Percentiles rank a stretch among this genome's conserved stretches.
These are phyloP conservation scores for Rhadina sibilatrix DNA, from an alignment of 2,113 vertebrate species.

Conservation along the genomic window DNA sequence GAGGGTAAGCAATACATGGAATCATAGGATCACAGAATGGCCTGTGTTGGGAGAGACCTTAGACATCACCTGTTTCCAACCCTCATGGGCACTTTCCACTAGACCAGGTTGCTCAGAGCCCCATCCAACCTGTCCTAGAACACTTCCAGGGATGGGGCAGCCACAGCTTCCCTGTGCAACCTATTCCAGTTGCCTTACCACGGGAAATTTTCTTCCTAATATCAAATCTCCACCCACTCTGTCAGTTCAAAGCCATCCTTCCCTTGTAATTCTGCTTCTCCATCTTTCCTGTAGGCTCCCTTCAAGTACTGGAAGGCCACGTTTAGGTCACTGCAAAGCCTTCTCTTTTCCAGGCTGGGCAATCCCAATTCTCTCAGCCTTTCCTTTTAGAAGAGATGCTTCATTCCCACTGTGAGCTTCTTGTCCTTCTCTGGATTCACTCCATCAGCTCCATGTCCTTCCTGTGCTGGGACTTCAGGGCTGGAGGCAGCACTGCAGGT, in stretches of 20 bases:
- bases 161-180: background rate
- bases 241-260: background rate
- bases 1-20: background rate
- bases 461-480: background rate
- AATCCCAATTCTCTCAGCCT: background rate
- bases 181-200: background rate
- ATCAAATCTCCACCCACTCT: background rate
- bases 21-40: background rate
- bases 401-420: background rate
- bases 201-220: background rate
- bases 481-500: background rate
- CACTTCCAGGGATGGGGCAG: background rate
- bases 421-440: background rate
- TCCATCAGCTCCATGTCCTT: background rate
- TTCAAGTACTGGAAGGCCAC: background rate
- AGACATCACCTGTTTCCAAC: background rate
- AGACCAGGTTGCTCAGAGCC: background rate
- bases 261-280: background rate
- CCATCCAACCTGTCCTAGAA: background rate
- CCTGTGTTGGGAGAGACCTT: background rate
- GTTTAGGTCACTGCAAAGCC: background rate
- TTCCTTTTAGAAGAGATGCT: background rate
- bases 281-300: background rate
- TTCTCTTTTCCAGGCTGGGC: background rate
- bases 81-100: background rate